A percentile compares a stretch with the other conserved stretches of the same genome.
Evolutionary conservation across 2,888 invertebrate genomes (phyloP).

Genomic region (Drosophila vallismaia): DNA sequence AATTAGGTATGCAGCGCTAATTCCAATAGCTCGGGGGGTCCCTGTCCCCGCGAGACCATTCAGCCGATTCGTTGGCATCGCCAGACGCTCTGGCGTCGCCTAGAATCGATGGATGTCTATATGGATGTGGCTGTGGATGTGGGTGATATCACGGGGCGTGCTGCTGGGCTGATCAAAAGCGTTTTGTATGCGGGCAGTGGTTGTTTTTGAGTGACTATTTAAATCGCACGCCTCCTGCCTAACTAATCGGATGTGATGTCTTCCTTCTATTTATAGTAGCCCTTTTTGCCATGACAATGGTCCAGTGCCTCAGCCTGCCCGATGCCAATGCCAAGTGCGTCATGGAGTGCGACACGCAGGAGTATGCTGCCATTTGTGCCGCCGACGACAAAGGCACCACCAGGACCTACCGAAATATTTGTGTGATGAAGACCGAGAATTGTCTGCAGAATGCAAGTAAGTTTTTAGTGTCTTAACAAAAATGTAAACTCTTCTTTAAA

Average conservation of each 20-base stretch:
- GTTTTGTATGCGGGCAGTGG: constrained; percentile 53
- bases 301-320: constrained; percentile 78
- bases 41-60: neutral
- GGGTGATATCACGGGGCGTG: constrained; percentile 62
- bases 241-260: constrained; percentile 36
- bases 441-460: constrained; percentile 76
- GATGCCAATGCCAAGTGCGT: constrained; percentile 82
- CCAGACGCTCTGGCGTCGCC: constrained; percentile 65
- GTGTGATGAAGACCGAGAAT: constrained; percentile 83
- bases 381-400: constrained; percentile 83
- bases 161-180: constrained; percentile 41
- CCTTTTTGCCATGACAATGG: constrained; percentile 74
- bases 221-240: constrained; percentile 48
- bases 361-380: constrained; percentile 77
- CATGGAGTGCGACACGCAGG: constrained; percentile 81
- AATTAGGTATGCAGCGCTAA: constrained; percentile 42
- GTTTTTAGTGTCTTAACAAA: constrained; percentile 5
- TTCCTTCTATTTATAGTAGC: constrained; percentile 71
- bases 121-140: constrained; percentile 26
- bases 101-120: constrained; percentile 59
- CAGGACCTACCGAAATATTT: constrained; percentile 82
- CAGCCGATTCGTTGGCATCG: constrained; percentile 33
- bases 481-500: neutral
- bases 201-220: constrained; percentile 15
- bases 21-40: constrained; percentile 6